A percentile compares a stretch with the other conserved stretches of the same genome.
phyloP scores from a whole-genome alignment of 1,140 invertebrate genomes.

The Carposina sasakii region DNA sequence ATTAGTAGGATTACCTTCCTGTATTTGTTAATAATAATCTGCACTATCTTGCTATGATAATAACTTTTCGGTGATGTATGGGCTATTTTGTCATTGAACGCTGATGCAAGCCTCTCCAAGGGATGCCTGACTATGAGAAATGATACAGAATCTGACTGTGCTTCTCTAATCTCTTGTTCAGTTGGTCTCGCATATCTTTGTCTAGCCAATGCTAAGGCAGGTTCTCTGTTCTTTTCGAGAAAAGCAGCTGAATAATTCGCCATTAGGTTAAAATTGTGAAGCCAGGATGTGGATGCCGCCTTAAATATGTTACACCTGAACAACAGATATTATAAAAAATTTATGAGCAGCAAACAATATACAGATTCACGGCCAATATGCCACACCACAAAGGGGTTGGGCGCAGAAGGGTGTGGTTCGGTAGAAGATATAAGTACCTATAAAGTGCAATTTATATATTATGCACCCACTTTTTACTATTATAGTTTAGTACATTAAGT shows the following conservation, averaged over 20 bases:
- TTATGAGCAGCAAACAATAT: too few relatives aligned
- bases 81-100: conserved; percentile 92
- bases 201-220: conserved; percentile 83
- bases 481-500: too few relatives aligned
- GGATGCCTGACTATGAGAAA: conserved; percentile 93
- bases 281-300: conserved; percentile 90
- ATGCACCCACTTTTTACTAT: too few relatives aligned
- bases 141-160: conserved; percentile 75
- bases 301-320: conserved; percentile 89
- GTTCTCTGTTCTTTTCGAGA: conserved; percentile 82
- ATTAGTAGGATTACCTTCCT: too few relatives aligned
- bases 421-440: too few relatives aligned
- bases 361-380: too few relatives aligned
- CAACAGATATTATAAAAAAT: too few relatives aligned
- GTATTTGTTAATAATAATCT: too few relatives aligned
- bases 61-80: conserved; percentile 85
- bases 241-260: conserved; percentile 86
- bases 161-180: conserved; percentile 76
- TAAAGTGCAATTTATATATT: too few relatives aligned
- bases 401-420: too few relatives aligned
- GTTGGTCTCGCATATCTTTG: conserved; percentile 84
- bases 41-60: too few relatives aligned
- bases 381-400: too few relatives aligned
- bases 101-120: conserved; percentile 89
- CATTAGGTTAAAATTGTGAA: conserved; percentile 90